phyloP scores from a whole-genome alignment of 2,113 vertebrate species.

The Pycnonotus jocosus region DNA sequence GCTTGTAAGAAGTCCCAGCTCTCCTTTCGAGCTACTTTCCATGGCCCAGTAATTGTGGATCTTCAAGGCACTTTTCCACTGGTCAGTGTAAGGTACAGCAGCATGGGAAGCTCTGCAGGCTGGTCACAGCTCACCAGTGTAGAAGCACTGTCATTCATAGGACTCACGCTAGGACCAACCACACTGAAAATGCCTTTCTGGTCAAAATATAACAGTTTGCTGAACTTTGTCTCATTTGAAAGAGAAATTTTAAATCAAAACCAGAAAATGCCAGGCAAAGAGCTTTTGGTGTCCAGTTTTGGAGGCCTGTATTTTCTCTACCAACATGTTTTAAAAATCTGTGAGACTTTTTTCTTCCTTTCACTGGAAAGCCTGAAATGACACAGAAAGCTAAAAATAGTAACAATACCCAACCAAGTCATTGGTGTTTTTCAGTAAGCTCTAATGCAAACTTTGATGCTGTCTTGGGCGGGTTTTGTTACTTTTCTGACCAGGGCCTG shows the following conservation, averaged over 20 bases:
- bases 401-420: neutral
- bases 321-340: neutral
- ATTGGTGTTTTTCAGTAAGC: neutral
- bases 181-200: neutral
- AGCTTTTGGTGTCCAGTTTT: neutral
- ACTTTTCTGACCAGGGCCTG: neutral
- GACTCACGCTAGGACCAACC: neutral
- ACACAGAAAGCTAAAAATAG: constrained; percentile 19
- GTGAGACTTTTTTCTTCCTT: neutral
- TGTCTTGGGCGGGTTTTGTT: neutral
- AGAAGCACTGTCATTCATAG: neutral
- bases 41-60: rapidly evolving
- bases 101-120: neutral
- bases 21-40: neutral
- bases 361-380: constrained; percentile 22
- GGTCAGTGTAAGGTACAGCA: neutral
- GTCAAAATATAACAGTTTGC: neutral
- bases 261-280: neutral
- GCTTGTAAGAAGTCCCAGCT: neutral
- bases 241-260: constrained; percentile 6
- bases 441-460: neutral
- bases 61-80: rapidly evolving
- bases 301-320: neutral
- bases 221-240: neutral
- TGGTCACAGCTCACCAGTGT: neutral